Evolutionary conservation across 1,140 invertebrate genomes (phyloP), one percentile per base, ranked within the genome.

Genomic region (Drosophila lowei): DNA sequence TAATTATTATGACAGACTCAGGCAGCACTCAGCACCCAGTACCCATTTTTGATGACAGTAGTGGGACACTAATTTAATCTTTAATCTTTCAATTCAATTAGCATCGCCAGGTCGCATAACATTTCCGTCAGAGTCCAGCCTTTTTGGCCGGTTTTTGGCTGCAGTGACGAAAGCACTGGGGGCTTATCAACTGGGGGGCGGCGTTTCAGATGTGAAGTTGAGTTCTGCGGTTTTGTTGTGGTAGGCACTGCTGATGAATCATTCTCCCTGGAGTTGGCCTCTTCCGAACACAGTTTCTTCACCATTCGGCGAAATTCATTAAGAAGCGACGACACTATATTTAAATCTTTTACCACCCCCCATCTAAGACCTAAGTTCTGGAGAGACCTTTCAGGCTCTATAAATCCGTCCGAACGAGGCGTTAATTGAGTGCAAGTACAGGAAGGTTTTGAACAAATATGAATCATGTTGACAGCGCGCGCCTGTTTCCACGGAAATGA

Each of bases 1-100:
- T 85, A 85, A 85, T 85, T 81, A 59, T 77, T 80, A 73, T 73
- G 60, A 38, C 76, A 66, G 77, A 77, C 70, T 48, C 57, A 38
- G 16, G 42, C 34, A 38, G 34, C 58, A 41, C 30, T 42, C 62
- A 23, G 43, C 59, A 61, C 44, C 23, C 54, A 42, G 60, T 23
- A 47, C 43, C 43, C 47, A 68, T 38, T 53, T 15, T 18, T 42
- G 67, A 43, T 63, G 52, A 48, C 52, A 56, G 52, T 73, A 66
- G 53, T 56, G 61, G 34, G 16, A 18, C 72, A 84, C 75, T 76
- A 75, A 84, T 84, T 83, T 59, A 70, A 74, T 75, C 75, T 74
- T 55, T 25, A 65, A 74, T 84, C 50, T 72, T 76, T 70, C 44
- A 18, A 25, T 63, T 42, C 34, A 64, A 74, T 85, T 85, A 85